Conservation (phyloP, 2,113 vertebrate species). For the Calcarius ornatus region DNA sequence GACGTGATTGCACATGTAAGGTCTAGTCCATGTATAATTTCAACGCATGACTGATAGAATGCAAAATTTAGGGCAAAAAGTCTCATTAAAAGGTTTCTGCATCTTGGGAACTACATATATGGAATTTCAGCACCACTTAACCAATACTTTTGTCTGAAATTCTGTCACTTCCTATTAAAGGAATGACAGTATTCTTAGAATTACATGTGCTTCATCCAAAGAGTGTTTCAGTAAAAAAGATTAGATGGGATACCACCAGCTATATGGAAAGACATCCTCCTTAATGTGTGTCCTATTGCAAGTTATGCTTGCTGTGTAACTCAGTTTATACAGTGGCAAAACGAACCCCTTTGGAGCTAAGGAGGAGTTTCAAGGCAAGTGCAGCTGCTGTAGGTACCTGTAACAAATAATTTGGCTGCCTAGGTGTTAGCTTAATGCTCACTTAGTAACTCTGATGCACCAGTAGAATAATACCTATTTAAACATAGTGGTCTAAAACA, state of each 20-base stretch:
- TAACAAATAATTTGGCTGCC: neutral
- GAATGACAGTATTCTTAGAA: neutral
- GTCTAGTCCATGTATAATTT: neutral
- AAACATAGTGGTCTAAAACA: neutral
- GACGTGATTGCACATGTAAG: neutral
- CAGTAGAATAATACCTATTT: neutral
- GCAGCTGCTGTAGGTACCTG: neutral
- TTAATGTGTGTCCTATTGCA: neutral
- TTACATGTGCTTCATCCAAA: neutral
- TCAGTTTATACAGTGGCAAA: neutral
- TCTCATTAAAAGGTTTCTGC: neutral
- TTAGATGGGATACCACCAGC: neutral
- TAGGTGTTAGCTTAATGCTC: neutral
- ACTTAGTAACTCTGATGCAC: neutral
- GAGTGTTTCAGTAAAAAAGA: neutral
- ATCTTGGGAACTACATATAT: accelerated
- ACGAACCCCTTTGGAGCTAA: neutral
- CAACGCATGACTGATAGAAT: neutral
- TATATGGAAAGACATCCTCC: neutral
- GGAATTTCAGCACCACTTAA: neutral
- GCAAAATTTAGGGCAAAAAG: neutral
- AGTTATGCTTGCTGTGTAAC: neutral
- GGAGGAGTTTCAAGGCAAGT: neutral
- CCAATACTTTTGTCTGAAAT: neutral
- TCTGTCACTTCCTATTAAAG: neutral